A percentile compares a stretch with the other conserved stretches of the same genome.
These are phyloP conservation scores for Elachura formosa DNA, from an alignment of 2,113 vertebrate species.

Conservation along the genomic window DNA sequence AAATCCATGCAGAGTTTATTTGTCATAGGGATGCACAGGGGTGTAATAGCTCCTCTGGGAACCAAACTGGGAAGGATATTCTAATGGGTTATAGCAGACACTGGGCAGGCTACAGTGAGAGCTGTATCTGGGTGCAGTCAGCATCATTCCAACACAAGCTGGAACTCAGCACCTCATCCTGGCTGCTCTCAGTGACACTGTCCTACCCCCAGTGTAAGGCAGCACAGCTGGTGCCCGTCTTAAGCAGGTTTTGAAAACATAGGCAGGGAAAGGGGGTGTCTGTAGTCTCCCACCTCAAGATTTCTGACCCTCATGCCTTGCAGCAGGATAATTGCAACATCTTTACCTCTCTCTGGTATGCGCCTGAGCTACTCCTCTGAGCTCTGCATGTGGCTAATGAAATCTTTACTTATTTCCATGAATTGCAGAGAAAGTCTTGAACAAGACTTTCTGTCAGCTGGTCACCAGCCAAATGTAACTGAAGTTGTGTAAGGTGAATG, in stretches of 20 bases:
- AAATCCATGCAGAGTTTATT: background rate
- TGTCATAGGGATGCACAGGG: background rate
- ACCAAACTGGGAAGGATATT: background rate
- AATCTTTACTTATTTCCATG: background rate
- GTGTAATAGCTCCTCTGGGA: background rate
- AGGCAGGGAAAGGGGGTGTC: background rate
- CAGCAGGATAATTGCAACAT: background rate
- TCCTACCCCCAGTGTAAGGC: background rate
- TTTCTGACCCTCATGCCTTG: background rate
- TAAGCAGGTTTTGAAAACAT: background rate
- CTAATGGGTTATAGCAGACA: background rate
- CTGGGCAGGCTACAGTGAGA: background rate
- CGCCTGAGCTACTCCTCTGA: background rate
- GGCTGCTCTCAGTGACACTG: background rate
- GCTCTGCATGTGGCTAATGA: background rate
- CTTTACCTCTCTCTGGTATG: background rate
- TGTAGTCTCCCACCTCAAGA: rapidly evolving
- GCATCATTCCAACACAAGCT: rapidly evolving
- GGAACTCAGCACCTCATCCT: background rate
- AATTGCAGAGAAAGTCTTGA: background rate
- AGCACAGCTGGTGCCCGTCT: rapidly evolving
- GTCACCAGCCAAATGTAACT: background rate
- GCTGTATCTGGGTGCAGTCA: background rate
- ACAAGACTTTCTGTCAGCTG: background rate
- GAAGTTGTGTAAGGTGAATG: background rate